phyloP scores from a whole-genome alignment of 1,140 invertebrate genomes.

The Tribolium castaneum region DNA sequence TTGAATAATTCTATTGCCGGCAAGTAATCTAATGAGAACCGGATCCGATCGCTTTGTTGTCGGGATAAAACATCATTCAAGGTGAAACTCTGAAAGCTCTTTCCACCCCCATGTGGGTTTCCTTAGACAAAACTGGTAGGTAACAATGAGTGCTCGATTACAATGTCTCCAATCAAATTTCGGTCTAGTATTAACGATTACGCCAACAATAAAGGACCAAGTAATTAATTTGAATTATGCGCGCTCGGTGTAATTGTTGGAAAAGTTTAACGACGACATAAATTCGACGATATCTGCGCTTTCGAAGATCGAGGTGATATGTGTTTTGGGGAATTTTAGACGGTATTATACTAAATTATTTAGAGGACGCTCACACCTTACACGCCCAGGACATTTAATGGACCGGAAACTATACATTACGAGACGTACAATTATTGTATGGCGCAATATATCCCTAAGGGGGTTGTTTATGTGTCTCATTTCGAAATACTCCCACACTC shows the following conservation, averaged over 20 bases:
- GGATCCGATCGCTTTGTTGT: constrained; percentile 21
- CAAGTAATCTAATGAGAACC: constrained; percentile 16
- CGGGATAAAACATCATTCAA: constrained; percentile 19
- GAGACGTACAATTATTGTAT: constrained; percentile 24
- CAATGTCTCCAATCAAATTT: constrained; percentile 31
- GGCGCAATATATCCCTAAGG: constrained; percentile 15
- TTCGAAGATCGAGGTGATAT: constrained; percentile 18
- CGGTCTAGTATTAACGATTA: constrained; percentile 22
- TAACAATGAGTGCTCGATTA: constrained; percentile 31
- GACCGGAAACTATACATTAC: constrained; percentile 41
- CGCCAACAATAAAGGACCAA: constrained; percentile 22
- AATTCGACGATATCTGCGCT: constrained; percentile 5
- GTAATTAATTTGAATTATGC: constrained; percentile 35
- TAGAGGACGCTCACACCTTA: constrained; percentile 10
- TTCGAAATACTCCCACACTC: neutral
- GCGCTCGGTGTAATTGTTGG: constrained; percentile 11
- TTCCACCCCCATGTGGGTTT: neutral
- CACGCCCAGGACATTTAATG: constrained; percentile 11
- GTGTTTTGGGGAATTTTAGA: constrained; percentile 30
- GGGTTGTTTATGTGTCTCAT: constrained; percentile 24
- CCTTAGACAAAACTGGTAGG: constrained; percentile 2
- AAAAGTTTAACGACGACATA: constrained; percentile 25
- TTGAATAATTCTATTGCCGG: constrained; percentile 20
- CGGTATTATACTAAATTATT: constrained; percentile 23
- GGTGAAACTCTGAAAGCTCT: constrained; percentile 13